Percentiles rank a stretch among this genome's conserved stretches.
Conservation (phyloP, 2,113 vertebrate species). For the Panthera tigris region DNA sequence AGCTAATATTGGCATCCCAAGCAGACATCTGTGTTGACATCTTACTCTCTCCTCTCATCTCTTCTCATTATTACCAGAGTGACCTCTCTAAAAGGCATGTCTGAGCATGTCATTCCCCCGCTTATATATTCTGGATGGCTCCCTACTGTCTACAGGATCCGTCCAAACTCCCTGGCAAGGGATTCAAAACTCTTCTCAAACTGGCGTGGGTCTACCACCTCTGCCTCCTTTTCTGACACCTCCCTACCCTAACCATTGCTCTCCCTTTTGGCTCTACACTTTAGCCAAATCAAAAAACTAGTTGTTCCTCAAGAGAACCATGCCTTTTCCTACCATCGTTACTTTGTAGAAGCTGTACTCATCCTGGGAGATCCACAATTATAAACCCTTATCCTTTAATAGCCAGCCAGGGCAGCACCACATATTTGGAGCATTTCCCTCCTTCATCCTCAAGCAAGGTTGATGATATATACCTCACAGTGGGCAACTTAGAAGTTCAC, state of each 20-base stretch:
- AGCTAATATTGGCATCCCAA: slow-evolving; percentile 69
- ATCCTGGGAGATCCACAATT: not conserved
- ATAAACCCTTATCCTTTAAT: not conserved
- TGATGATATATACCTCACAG: not conserved
- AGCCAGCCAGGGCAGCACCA: not conserved
- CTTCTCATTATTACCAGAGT: not conserved
- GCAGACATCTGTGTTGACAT: slow-evolving; percentile 65
- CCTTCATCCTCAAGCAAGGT: not conserved
- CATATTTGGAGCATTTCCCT: not conserved
- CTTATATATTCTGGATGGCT: not conserved
- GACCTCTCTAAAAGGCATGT: not conserved
- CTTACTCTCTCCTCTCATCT: not conserved
- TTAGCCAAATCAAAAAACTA: not conserved
- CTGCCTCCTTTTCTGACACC: not conserved
- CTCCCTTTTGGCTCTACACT: not conserved
- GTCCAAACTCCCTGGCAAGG: not conserved
- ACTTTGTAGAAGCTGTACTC: not conserved
- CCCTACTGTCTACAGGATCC: not conserved
- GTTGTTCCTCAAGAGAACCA: not conserved
- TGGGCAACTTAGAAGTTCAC: not conserved
- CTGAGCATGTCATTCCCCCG: not conserved
- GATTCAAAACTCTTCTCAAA: not conserved
- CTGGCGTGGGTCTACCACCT: not conserved
- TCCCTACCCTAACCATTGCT: not conserved
- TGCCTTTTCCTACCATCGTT: not conserved